A percentile compares a stretch with the other conserved stretches of the same genome.
Evolutionary conservation across 2,888 invertebrate genomes (phyloP).

Genomic region (Eupithecia subumbrata): DNA sequence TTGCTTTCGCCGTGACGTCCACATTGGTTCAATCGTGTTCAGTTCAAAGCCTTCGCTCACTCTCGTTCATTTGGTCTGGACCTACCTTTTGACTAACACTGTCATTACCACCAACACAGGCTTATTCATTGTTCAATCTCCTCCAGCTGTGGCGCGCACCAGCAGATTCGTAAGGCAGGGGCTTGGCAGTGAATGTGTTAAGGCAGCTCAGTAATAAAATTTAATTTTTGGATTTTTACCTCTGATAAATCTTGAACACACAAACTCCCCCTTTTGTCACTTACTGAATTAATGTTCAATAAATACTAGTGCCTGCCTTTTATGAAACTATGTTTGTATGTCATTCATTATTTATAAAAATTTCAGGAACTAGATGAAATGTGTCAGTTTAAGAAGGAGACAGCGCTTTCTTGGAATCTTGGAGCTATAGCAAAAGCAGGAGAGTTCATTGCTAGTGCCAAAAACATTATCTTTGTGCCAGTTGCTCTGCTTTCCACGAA

Average conservation of each 20-base stretch:
- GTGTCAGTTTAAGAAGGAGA: constrained; percentile 52
- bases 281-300: not conserved
- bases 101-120: not conserved
- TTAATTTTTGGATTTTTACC: not conserved
- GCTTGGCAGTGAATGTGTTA: not conserved
- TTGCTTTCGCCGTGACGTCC: too few species aligned
- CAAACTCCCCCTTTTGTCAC: not conserved
- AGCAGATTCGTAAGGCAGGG: too few species aligned
- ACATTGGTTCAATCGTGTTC: too few species aligned
- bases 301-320: not conserved
- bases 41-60: too few species aligned
- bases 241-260: not conserved
- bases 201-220: not conserved
- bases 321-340: not conserved
- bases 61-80: too few species aligned
- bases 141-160: not conserved
- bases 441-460: constrained; percentile 50
- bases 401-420: constrained; percentile 52
- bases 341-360: not conserved
- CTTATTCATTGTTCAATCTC: not conserved
- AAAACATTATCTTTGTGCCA: constrained; percentile 53
- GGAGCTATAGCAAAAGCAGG: constrained; percentile 55
- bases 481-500: constrained; percentile 57
- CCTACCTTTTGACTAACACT: not conserved
- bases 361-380: constrained; percentile 53